phyloP scores from a whole-genome alignment of 2,888 invertebrate genomes.

The Eustalomyia histrio region DNA sequence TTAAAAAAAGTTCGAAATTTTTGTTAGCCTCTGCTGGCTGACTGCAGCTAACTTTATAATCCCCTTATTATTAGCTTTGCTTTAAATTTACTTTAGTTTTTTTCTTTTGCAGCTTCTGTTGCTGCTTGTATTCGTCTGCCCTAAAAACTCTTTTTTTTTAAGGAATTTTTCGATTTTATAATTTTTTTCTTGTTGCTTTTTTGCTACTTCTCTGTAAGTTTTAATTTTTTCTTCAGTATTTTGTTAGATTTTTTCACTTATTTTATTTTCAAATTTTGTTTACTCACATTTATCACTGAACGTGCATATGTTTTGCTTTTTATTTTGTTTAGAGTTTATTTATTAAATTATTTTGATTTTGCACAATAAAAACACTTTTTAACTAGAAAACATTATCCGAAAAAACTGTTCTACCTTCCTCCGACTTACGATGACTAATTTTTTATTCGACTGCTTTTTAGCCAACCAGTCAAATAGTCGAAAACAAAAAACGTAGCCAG shows the following conservation, averaged over 20 bases:
- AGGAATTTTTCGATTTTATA: background rate
- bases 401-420: conserved; percentile 48
- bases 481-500: conserved; percentile 34
- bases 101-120: conserved; percentile 49
- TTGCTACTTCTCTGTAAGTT: conserved; percentile 5
- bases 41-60: conserved; percentile 33
- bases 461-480: conserved; percentile 33
- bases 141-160: background rate
- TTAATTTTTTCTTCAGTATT: conserved; percentile 10
- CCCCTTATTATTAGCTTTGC: conserved; percentile 12
- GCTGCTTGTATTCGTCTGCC: conserved; percentile 13
- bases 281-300: conserved; percentile 61
- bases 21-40: conserved; percentile 15
- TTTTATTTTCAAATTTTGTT: conserved; percentile 21
- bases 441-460: conserved; percentile 57
- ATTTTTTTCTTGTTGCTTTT: conserved; percentile 15
- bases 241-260: background rate
- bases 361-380: conserved; percentile 22
- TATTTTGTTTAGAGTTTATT: conserved; percentile 39
- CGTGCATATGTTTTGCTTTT: conserved; percentile 30
- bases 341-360: conserved; percentile 38
- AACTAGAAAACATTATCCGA: conserved; percentile 54
- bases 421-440: conserved; percentile 62
- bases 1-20: conserved; percentile 42
- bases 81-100: conserved; percentile 21